A percentile compares a stretch with the other conserved stretches of the same genome.
Conservation (phyloP, 2,888 invertebrate species). For the Bombyx huttoni region DNA sequence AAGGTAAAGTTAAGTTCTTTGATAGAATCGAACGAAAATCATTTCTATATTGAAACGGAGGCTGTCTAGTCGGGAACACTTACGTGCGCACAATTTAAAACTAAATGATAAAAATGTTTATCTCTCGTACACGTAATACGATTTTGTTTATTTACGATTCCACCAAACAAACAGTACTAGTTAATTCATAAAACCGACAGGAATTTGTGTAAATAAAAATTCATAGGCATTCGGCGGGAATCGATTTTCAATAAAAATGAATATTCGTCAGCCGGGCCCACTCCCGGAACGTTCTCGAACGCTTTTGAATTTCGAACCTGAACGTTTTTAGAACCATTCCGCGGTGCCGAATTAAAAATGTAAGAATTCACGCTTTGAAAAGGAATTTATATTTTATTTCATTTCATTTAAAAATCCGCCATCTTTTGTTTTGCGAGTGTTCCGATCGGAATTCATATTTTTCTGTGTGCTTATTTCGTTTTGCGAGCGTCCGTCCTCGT, state of each 20-base stretch:
- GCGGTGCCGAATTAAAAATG: conserved; percentile 68
- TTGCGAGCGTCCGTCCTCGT: conserved; percentile 38
- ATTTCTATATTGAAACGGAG: no score
- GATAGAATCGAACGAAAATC: no score
- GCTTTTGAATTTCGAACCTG: conserved; percentile 59
- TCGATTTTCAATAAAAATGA: conserved; percentile 8
- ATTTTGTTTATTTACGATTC: not conserved
- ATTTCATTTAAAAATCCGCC: conserved; percentile 67
- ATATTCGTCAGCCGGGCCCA: not conserved
- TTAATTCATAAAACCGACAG: not conserved
- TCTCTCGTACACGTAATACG: not conserved
- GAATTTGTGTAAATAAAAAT: not conserved
- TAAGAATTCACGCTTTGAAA: conserved; percentile 68
- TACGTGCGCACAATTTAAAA: not conserved
- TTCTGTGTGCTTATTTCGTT: conserved; percentile 69
- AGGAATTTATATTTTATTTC: conserved; percentile 72
- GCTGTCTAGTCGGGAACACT: no score
- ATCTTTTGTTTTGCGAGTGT: conserved; percentile 65
- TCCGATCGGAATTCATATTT: conserved; percentile 71
- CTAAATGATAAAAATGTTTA: not conserved
- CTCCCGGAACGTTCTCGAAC: not conserved
- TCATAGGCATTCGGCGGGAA: not conserved
- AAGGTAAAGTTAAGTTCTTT: no score
- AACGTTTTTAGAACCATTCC: conserved; percentile 60
- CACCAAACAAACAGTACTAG: not conserved